Conservation (phyloP, 2,888 invertebrate species). For the Ptychoptera albimana region DNA sequence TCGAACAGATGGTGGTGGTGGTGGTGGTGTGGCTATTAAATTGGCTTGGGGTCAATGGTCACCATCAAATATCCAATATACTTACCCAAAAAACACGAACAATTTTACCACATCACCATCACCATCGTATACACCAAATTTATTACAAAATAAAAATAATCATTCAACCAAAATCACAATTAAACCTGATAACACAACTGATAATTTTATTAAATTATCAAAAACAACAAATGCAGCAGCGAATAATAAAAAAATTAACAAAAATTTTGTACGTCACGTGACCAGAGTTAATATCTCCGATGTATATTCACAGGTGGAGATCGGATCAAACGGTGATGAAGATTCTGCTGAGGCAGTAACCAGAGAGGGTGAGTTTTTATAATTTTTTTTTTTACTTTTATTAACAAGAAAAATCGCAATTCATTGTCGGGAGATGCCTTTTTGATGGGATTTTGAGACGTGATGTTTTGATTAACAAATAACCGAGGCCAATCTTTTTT, state of each 20-base stretch:
- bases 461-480: no score
- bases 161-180: not conserved
- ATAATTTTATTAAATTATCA: no score
- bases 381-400: conserved; percentile 3
- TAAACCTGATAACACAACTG: no score
- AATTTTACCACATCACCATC: not conserved
- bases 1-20: not conserved
- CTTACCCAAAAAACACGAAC: no score
- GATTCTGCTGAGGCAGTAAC: conserved; percentile 54
- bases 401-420: not conserved
- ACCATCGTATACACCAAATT: not conserved
- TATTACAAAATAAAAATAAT: not conserved
- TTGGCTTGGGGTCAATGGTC: no score
- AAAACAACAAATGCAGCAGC: no score
- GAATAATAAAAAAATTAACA: conserved; percentile 17
- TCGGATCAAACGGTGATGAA: conserved; percentile 49
- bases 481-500: no score
- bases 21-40: no score
- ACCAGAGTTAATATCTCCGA: conserved; percentile 33
- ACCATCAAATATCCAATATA: no score
- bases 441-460: no score
- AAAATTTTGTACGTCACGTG: conserved; percentile 30
- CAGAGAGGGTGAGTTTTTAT: conserved; percentile 58
- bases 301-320: conserved; percentile 38
- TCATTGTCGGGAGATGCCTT: no score